Conservation (phyloP, 2,797 vertebrate genomes). For the Poliocrania exsul region DNA sequence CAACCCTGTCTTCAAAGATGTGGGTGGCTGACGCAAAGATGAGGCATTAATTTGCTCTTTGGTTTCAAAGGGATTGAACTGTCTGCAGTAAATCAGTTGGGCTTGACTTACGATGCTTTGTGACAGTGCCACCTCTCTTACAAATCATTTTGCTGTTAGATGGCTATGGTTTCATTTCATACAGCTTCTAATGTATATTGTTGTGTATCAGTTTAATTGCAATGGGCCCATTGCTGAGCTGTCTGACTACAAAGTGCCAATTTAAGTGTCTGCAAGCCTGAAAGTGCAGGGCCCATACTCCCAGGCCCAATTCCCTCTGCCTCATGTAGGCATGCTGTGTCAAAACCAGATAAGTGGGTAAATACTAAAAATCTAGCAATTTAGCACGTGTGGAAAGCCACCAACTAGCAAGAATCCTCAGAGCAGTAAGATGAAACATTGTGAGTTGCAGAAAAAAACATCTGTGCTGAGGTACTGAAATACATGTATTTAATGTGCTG, state of each 20-base stretch:
- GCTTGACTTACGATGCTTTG: neutral
- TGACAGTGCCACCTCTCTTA: neutral
- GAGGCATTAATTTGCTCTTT: accelerated
- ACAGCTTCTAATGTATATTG: neutral
- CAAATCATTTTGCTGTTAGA: neutral
- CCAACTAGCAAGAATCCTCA: neutral
- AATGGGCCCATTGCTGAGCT: neutral
- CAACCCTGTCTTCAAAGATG: neutral
- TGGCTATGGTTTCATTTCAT: neutral
- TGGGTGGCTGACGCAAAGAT: neutral
- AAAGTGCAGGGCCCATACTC: neutral
- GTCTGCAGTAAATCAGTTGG: neutral
- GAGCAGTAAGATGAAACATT: neutral
- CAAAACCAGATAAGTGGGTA: conserved; percentile 13
- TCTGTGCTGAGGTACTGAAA: neutral
- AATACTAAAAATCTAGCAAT: conserved; percentile 1
- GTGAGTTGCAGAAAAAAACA: neutral
- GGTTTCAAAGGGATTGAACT: neutral
- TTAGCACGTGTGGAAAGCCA: neutral
- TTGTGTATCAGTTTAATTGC: neutral
- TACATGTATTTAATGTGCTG: neutral
- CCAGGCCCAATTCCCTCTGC: neutral
- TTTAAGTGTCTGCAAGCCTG: neutral
- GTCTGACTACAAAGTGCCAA: neutral
- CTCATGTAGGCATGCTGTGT: neutral